These are phyloP conservation scores for Phymanthus crucifer DNA, from an alignment of 92 coral and sea anemone species.

Conservation along the genomic window DNA sequence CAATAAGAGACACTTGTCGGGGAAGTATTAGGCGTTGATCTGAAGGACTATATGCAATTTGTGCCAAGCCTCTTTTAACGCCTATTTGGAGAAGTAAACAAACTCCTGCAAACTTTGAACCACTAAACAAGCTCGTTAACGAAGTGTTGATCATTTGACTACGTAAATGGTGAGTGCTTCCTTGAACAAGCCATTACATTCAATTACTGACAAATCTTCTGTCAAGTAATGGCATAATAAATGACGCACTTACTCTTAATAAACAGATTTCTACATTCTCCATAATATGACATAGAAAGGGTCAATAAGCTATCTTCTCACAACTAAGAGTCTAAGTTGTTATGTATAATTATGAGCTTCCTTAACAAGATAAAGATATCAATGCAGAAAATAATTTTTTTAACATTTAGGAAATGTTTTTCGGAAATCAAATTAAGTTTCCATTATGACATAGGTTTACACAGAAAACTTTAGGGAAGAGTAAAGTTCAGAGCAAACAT, in stretches of 20 bases:
- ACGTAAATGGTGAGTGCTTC: neutral
- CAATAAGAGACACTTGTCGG: neutral
- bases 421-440: neutral
- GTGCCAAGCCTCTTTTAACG: neutral
- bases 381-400: too few species aligned
- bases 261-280: neutral
- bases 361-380: too few species aligned
- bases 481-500: neutral
- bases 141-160: neutral
- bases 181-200: neutral
- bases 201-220: neutral
- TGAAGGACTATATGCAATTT: neutral
- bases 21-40: neutral
- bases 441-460: neutral
- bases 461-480: neutral
- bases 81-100: neutral
- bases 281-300: neutral
- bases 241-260: neutral
- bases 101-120: slow-evolving; percentile 1
- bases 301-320: neutral
- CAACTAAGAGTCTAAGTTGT: neutral
- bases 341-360: too few species aligned
- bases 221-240: neutral
- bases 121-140: slow-evolving; percentile 4
- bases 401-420: too few species aligned